Percentiles rank a stretch among this genome's conserved stretches.
phyloP scores from a whole-genome alignment of 2,888 invertebrate species.

The Frankliniella intonsa region DNA sequence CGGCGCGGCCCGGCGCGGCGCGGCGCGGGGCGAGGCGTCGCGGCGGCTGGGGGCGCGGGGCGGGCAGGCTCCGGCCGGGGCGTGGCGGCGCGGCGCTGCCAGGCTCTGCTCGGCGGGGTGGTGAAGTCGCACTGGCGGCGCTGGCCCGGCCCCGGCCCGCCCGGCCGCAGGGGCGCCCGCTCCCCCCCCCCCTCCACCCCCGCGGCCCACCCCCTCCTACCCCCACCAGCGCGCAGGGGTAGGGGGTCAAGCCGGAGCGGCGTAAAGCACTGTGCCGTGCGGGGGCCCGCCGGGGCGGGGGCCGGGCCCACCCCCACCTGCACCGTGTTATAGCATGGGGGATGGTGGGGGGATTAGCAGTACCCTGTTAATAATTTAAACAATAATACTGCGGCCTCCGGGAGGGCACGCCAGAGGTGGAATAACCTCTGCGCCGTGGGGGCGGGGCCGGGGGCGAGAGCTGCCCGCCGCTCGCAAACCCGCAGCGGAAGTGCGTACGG shows the following conservation, averaged over 20 bases:
- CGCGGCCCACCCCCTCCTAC: not conserved
- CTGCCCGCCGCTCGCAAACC: too few relatives aligned
- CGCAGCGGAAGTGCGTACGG: too few relatives aligned
- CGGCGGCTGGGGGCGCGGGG: too few relatives aligned
- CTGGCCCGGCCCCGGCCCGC: not conserved
- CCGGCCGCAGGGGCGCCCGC: not conserved
- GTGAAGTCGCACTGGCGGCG: not conserved
- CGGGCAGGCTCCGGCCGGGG: not conserved
- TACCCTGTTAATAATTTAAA: too few relatives aligned
- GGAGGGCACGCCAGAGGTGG: too few relatives aligned
- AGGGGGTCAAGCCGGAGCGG: not conserved
- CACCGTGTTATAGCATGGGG: not conserved
- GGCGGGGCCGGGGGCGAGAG: too few relatives aligned
- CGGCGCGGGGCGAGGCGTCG: too few relatives aligned
- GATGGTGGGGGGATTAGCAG: not conserved
- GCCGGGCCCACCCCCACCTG: not conserved
- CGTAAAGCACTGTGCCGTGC: not conserved
- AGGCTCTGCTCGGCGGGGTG: not conserved
- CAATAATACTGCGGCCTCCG: too few relatives aligned
- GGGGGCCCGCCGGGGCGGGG: not conserved
- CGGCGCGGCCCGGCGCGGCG: too few relatives aligned
- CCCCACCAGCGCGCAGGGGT: not conserved
- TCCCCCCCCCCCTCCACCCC: not conserved
- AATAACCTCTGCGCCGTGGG: too few relatives aligned
- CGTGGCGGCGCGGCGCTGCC: not conserved